Evolutionary conservation across 2,888 invertebrate genomes (phyloP), one percentile per base, ranked within the genome.

Genomic region (Amphiduros pacificus): DNA sequence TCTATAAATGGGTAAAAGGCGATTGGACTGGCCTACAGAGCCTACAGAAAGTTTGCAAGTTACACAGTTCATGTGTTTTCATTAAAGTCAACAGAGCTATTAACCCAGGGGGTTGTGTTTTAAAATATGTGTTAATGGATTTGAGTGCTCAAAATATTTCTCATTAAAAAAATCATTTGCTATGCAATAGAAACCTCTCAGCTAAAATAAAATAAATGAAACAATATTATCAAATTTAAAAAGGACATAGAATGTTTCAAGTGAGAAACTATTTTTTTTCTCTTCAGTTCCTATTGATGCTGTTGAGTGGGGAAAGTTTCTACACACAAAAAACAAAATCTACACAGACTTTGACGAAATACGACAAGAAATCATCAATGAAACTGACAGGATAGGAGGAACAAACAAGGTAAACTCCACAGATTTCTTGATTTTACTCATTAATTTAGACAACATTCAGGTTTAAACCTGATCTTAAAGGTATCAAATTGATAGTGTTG

Each of bases 301-400:
- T 64, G 92, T 93, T 70, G 95, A 97, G 85, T 99, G 96, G 96
- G 98, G 92, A 29, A 90, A 91, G 76, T 99, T 99, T 82, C 87
- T 98, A 40, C 99, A 99, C 82, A 89, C 90, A 51, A 94, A 93
- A 83, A 91, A 90, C 75, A 90, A 88, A 84, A 87, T 94, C 57
- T 99, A 88, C 82, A 90, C 90, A 69, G 89, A 96, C 84, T 99
- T 99, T 83, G 88, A 92, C 72, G 91, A 93, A 63, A 92, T 99
- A 70, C 88, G 96, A 6, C 82, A 84, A 70, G 99, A 99, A 85
- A 95, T 99, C 77, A 95, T 96, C 77, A 85, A 87, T 58, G 98
- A 99, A 85, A 99, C 99, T 0, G 93, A 94, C 65, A 88, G 94
- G 67, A 89, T 93, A 86, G 94, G 97, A 5, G 99, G 99, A 36